These are phyloP conservation scores for Drosophila busckii DNA, from an alignment of 1,140 invertebrate genomes.

Conservation along the genomic window DNA sequence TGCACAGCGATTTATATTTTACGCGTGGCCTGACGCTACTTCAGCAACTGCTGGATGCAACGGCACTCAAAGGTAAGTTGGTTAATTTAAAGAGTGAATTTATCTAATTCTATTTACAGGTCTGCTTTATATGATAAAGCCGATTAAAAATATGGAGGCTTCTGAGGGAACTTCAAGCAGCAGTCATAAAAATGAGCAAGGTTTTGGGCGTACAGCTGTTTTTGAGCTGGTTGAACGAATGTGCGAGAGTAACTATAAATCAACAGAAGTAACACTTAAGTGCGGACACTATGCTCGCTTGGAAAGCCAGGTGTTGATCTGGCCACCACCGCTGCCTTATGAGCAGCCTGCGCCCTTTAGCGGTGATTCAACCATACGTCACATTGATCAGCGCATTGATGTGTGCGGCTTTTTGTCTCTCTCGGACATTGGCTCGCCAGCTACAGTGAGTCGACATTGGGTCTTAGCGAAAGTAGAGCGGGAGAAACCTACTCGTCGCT, in stretches of 20 bases:
- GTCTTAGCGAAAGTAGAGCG: constrained; percentile 85
- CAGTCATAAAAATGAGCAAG: constrained; percentile 79
- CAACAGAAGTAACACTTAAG: constrained; percentile 86
- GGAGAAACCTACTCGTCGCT: constrained; percentile 57
- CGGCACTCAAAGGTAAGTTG: constrained; percentile 46
- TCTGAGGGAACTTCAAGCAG: constrained; percentile 3
- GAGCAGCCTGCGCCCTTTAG: constrained; percentile 23
- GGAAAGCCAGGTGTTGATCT: constrained; percentile 84
- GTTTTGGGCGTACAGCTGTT: constrained; percentile 79
- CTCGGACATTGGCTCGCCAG: constrained; percentile 94
- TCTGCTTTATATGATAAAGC: constrained; percentile 63
- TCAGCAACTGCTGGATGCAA: constrained; percentile 64
- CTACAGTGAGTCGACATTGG: constrained; percentile 92
- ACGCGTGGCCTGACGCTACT: constrained; percentile 64
- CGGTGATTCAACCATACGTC: constrained; percentile 25
- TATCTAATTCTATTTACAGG: constrained; percentile 26
- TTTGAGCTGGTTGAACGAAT: constrained; percentile 86
- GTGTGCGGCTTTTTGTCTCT: constrained; percentile 92
- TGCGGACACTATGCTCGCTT: constrained; percentile 87
- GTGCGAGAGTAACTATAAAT: constrained; percentile 88
- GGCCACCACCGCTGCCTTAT: constrained; percentile 84
- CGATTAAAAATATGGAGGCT: constrained; percentile 35
- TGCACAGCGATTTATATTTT: constrained; percentile 80
- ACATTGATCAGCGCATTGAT: constrained; percentile 82
- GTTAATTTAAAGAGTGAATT: too few species aligned